Evolutionary conservation across 2,888 invertebrate species (phyloP).

Genomic region (Mystacides longicornis): DNA sequence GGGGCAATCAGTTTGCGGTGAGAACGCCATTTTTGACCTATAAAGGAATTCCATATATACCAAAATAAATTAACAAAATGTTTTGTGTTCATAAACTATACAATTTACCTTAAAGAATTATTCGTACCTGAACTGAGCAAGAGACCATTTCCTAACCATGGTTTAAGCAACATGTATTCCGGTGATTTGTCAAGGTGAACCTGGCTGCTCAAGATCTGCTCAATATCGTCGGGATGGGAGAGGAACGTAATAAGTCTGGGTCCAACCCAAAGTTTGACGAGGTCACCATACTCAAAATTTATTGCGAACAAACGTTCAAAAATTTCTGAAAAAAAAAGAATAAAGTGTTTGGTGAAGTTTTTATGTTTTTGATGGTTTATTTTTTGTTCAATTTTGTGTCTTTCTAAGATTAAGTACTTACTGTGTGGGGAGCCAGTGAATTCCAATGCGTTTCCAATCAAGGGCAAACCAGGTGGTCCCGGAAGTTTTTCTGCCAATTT

Average conservation of each 20-base stretch:
- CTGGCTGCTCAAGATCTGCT: slow-evolving; percentile 70
- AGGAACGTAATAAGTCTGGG: slow-evolving; percentile 68
- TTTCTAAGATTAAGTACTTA: slow-evolving; percentile 32
- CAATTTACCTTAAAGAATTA: too few relatives aligned
- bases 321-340: slow-evolving; percentile 56
- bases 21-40: slow-evolving; percentile 77
- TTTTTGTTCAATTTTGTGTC: too few relatives aligned
- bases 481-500: slow-evolving; percentile 64
- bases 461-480: slow-evolving; percentile 64
- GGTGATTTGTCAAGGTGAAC: slow-evolving; percentile 73
- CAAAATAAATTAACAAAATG: too few relatives aligned
- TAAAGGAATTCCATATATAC: too few relatives aligned
- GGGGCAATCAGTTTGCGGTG: slow-evolving; percentile 82
- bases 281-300: slow-evolving; percentile 49
- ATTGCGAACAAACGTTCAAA: slow-evolving; percentile 54
- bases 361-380: too few relatives aligned
- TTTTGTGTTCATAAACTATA: too few relatives aligned
- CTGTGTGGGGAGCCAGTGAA: slow-evolving; percentile 66
- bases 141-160: slow-evolving; percentile 77
- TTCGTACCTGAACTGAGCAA: slow-evolving; percentile 71
- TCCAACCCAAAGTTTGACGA: slow-evolving; percentile 68
- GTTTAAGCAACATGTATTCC: slow-evolving; percentile 74
- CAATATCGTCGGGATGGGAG: slow-evolving; percentile 69
- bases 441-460: slow-evolving; percentile 69
- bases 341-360: too few relatives aligned